phyloP scores from a whole-genome alignment of 2,888 invertebrate genomes.

The Andrena camellia region DNA sequence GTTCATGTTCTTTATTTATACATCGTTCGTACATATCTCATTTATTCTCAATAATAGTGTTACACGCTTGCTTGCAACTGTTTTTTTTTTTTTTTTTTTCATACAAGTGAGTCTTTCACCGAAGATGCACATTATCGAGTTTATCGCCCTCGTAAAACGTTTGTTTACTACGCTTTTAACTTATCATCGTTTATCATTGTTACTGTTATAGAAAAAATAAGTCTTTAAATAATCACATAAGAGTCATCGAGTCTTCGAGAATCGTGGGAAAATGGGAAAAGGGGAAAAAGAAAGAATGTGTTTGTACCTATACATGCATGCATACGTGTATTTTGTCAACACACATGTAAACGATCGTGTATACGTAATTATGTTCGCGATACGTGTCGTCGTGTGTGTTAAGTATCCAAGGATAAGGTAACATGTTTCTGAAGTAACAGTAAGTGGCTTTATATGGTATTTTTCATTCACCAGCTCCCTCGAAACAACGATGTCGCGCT shows the following conservation, averaged over 20 bases:
- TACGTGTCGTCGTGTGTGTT: constrained; percentile 20
- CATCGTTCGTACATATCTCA: constrained; percentile 80
- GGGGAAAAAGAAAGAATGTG: constrained; percentile 49
- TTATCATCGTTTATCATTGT: constrained; percentile 77
- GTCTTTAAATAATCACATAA: constrained; percentile 85
- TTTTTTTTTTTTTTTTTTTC: constrained; percentile 23
- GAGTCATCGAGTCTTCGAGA: constrained; percentile 79
- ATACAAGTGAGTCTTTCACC: constrained; percentile 71
- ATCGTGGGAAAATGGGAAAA: constrained; percentile 28
- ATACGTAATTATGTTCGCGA: constrained; percentile 17
- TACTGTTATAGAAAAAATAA: constrained; percentile 84
- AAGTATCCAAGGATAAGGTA: constrained; percentile 48
- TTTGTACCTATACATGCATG: constrained; percentile 68
- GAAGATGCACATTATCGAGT: constrained; percentile 75
- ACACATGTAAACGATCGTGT: constrained; percentile 40
- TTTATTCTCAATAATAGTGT: constrained; percentile 76
- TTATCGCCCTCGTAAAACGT: constrained; percentile 79
- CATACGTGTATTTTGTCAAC: constrained; percentile 48
- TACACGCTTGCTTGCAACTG: constrained; percentile 70
- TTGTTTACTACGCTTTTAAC: constrained; percentile 78
- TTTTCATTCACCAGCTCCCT: constrained; percentile 58
- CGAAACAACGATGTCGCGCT: constrained; percentile 64
- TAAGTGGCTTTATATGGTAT: constrained; percentile 63
- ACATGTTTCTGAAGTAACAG: constrained; percentile 49
- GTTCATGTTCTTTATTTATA: constrained; percentile 79